Conservation (phyloP, 2,888 invertebrate species). For the Aricia artaxerxes region DNA sequence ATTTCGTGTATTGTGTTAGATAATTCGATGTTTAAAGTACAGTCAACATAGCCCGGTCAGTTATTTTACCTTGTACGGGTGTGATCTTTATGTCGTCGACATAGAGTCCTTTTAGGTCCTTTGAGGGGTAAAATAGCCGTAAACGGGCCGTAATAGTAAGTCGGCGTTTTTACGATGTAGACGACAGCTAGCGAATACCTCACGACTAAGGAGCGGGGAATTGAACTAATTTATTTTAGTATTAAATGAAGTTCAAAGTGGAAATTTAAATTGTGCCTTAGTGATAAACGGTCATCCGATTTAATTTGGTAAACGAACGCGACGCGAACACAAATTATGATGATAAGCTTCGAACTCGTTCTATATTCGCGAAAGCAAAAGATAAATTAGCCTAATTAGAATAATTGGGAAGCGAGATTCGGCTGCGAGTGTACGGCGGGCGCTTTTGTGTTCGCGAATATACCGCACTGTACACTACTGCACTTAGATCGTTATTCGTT, state of each 20-base stretch:
- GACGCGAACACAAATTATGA: conserved; percentile 33
- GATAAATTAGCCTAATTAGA: conserved; percentile 28
- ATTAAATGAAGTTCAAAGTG: conserved; percentile 75
- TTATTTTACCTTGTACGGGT: neutral
- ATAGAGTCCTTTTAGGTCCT: neutral
- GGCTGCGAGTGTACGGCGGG: neutral
- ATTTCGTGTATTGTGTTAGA: conserved; percentile 38
- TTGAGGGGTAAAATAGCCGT: neutral
- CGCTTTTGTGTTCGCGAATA: conserved; percentile 43
- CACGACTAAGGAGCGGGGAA: conserved; percentile 51
- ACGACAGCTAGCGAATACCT: conserved; percentile 44
- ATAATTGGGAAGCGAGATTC: conserved; percentile 21
- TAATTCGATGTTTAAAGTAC: conserved; percentile 35
- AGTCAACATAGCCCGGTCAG: conserved; percentile 3
- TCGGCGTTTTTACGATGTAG: conserved; percentile 41
- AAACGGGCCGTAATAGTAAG: neutral
- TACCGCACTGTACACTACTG: conserved; percentile 63
- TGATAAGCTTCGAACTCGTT: conserved; percentile 31
- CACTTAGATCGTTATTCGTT: conserved; percentile 56
- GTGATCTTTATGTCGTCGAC: neutral
- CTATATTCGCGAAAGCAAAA: conserved; percentile 35
- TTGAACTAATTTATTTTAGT: conserved; percentile 70
- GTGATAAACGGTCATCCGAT: conserved; percentile 68
- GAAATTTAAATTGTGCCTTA: conserved; percentile 79
- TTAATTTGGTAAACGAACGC: conserved; percentile 53